Conservation (phyloP, 2,113 vertebrate genomes). For the Willisornis vidua region DNA sequence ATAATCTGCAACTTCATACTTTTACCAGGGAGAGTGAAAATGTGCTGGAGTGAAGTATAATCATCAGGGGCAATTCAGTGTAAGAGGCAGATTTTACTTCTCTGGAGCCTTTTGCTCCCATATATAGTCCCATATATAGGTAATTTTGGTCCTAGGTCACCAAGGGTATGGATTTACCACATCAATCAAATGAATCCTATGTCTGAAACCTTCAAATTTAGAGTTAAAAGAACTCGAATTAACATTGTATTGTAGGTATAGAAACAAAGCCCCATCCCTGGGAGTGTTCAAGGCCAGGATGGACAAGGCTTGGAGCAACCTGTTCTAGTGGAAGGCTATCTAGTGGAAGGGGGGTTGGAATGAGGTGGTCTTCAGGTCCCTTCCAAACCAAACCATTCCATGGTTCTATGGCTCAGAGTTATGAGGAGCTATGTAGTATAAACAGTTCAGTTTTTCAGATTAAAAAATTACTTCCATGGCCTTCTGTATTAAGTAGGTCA, state of each 20-base stretch:
- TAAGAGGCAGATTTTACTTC: not conserved
- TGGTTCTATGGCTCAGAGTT: not conserved
- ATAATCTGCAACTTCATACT: not conserved
- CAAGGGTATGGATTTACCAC: not conserved
- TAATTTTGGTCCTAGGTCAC: not conserved
- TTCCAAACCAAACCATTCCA: not conserved
- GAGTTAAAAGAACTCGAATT: not conserved
- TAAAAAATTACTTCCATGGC: not conserved
- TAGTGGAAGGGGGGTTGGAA: not conserved
- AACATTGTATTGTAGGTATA: not conserved
- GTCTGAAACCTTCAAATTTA: not conserved
- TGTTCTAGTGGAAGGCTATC: not conserved
- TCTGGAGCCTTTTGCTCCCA: not conserved
- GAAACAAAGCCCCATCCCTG: not conserved
- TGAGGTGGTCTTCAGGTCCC: not conserved
- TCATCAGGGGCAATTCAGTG: not conserved
- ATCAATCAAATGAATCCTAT: not conserved
- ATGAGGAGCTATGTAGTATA: not conserved
- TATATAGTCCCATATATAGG: no score
- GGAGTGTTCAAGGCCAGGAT: no score
- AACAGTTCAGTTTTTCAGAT: not conserved
- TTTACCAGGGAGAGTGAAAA: not conserved
- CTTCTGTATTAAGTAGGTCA: not conserved
- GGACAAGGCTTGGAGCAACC: fast-evolving
- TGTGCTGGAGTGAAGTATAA: not conserved